These are phyloP conservation scores for Achlya flavicornis DNA, from an alignment of 2,888 invertebrate genomes.

Conservation along the genomic window DNA sequence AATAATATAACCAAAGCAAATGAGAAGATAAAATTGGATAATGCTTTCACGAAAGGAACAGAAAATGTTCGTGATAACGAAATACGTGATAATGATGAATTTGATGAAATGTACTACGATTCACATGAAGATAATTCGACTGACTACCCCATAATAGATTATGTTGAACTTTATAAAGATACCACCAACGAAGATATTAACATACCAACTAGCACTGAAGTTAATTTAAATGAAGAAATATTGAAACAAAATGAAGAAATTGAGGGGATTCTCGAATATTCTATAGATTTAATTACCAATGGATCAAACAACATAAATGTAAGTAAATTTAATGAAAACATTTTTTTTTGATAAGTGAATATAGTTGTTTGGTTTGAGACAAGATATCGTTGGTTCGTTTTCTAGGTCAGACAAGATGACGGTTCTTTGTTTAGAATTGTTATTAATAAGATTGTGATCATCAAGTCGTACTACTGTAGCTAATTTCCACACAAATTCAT, in stretches of 20 bases:
- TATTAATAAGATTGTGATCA: no score
- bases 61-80: conserved; percentile 44
- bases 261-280: conserved; percentile 21
- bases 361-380: no score
- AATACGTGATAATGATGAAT: conserved; percentile 37
- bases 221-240: conserved; percentile 14
- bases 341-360: no score
- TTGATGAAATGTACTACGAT: conserved; percentile 42
- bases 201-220: conserved; percentile 19
- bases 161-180: conserved; percentile 70
- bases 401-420: no score
- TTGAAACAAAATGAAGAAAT: conserved; percentile 18
- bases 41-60: conserved; percentile 17
- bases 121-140: conserved; percentile 56
- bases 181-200: conserved; percentile 64
- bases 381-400: no score
- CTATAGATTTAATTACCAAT: conserved; percentile 5
- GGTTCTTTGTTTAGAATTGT: no score
- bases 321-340: neutral
- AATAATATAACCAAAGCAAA: conserved; percentile 15
- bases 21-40: conserved; percentile 12
- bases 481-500: no score
- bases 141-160: conserved; percentile 69
- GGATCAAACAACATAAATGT: neutral
- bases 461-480: no score